A percentile compares a stretch with the other conserved stretches of the same genome.
Evolutionary conservation across 1,140 invertebrate genomes (phyloP).

Genomic region (Phymorhynchus buccinoides): DNA sequence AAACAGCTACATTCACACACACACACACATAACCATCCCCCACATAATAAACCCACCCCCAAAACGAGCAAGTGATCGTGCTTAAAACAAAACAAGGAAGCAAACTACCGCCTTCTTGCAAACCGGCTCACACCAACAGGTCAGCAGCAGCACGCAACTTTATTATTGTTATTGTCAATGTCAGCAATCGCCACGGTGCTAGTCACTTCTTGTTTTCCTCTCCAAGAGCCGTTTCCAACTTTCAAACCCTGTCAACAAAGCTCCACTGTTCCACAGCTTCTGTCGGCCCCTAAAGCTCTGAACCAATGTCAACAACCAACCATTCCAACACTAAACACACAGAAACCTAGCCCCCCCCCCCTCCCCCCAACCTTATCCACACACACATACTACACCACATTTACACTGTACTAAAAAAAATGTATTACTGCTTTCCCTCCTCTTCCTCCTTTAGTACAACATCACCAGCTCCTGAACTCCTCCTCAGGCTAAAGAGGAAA

Average conservation of each 20-base stretch:
- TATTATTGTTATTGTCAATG: background rate
- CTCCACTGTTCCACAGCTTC: no score
- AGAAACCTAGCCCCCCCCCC: background rate
- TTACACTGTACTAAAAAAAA: no score
- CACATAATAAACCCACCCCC: background rate
- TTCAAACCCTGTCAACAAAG: no score
- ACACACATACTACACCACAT: background rate
- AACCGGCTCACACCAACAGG: background rate
- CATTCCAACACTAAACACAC: background rate
- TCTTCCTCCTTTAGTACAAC: background rate
- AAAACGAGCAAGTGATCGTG: no score
- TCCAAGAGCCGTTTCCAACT: no score
- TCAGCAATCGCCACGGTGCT: background rate
- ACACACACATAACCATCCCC: background rate
- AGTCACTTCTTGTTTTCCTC: no score
- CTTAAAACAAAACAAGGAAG: no score
- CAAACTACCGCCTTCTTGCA: no score
- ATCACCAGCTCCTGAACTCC: background rate
- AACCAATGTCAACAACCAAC: background rate
- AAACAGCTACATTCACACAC: background rate
- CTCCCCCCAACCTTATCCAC: background rate
- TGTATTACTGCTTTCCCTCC: background rate
- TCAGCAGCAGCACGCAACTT: background rate
- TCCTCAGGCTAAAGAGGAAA: no score
- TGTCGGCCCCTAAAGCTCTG: constrained; percentile 17